Evolutionary conservation across 1,140 invertebrate genomes (phyloP).

Genomic region (Tribolium madens): DNA sequence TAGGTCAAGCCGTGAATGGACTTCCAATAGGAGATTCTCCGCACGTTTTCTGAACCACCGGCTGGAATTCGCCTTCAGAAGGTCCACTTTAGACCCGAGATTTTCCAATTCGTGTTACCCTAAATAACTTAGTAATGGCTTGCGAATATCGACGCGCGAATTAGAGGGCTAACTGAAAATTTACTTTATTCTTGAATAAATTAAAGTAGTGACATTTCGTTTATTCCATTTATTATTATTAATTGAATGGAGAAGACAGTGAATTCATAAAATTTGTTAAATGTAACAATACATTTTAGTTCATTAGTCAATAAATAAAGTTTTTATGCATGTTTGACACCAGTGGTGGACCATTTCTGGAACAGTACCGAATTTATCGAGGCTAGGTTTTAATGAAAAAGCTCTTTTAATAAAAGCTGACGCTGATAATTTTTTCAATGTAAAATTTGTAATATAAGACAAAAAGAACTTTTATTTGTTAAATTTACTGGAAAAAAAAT

Average conservation of each 20-base stretch:
- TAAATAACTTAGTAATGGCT: conserved; percentile 47
- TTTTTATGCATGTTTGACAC: background rate
- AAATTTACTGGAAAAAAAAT: background rate
- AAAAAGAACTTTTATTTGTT: background rate
- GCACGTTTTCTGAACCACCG: conserved; percentile 41
- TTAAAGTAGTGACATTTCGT: conserved; percentile 15
- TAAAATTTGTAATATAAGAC: background rate
- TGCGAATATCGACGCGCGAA: conserved; percentile 21
- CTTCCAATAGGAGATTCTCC: conserved; percentile 38
- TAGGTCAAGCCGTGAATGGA: conserved; percentile 47
- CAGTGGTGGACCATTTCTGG: background rate
- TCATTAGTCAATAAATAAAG: background rate
- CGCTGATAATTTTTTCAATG: background rate
- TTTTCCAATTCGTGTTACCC: conserved; percentile 49
- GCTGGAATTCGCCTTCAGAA: conserved; percentile 45
- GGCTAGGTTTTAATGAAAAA: too few species aligned
- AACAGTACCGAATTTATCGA: conserved; percentile 1
- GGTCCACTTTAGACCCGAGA: conserved; percentile 45
- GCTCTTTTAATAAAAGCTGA: too few species aligned
- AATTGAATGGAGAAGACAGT: background rate
- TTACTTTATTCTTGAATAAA: conserved; percentile 3
- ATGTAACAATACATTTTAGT: conserved; percentile 6
- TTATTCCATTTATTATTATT: conserved; percentile 27
- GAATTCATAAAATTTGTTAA: conserved; percentile 20
- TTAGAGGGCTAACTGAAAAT: conserved; percentile 16